Evolutionary conservation across 2,113 vertebrate genomes (phyloP), one percentile per base, ranked within the genome.

Genomic region (Apteryx mantelli): DNA sequence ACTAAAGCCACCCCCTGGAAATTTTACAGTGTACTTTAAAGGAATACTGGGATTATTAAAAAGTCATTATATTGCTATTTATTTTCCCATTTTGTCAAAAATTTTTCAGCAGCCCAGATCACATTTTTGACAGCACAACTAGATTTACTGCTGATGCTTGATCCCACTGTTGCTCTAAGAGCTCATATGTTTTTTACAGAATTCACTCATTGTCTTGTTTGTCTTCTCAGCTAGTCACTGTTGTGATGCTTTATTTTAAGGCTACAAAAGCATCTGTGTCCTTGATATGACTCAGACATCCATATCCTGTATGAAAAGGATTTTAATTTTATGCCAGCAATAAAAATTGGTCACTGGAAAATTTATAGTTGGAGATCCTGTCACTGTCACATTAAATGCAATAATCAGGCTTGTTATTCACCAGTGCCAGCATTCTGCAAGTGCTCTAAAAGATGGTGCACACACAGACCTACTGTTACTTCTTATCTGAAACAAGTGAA

Each of bases 281-380:
- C 65, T 92, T 95, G 75, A 82, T 64, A 46, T 85, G 60, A 80
- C 77, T 82, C 73, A 91, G 46, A 74, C 70, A 90, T 28, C 52
- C 14, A 10, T 24, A 92, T 53, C 69, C 53, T 70, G 21, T 86
- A 82, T 32, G 34, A 92, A 89, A 95, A 89, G 34, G 60, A 87
- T 74, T 95, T 95, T 93, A 89, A 91, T 96, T 93, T 96, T 82
- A 92, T 36, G 56, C 81, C 88, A 91, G 89, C 85, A 89, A 90
- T 96, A 91, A 92, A 97, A 93, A 93, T 8, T 76, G 25, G 65
- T 88, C 87, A 71, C 91, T 60, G 88, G 83, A 75, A 81, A 89
- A 89, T 85, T 68, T 82, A 8, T 65, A 20, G 80, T 78, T 89
- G 68, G 74, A 86, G 69, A 78, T 44, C 56, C 28, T 38, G 5